A percentile compares a stretch with the other conserved stretches of the same genome.
Evolutionary conservation across 2,113 vertebrate species (phyloP).

Genomic region (Bostrychus sinensis): DNA sequence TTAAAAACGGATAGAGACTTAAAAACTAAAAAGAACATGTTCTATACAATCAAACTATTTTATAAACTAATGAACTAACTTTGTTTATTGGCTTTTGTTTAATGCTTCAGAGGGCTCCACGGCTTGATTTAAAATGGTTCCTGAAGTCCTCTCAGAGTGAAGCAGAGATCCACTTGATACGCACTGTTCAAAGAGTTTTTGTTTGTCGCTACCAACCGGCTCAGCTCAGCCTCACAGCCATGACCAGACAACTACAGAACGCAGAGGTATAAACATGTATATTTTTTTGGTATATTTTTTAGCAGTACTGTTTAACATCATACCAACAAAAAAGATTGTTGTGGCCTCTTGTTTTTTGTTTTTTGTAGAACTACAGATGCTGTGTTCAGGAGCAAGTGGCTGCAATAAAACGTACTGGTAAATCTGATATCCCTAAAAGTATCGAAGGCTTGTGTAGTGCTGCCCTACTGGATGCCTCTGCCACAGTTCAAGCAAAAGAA

Average conservation of each 20-base stretch:
- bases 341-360: not conserved
- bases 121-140: slow-evolving; percentile 50
- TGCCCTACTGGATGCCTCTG: slow-evolving; percentile 79
- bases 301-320: not conserved
- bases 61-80: too few relatives aligned
- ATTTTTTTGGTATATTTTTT: not conserved
- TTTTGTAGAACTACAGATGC: slow-evolving; percentile 52
- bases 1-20: too few relatives aligned
- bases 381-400: slow-evolving; percentile 62
- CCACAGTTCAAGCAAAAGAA: slow-evolving; percentile 82
- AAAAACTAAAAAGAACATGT: too few relatives aligned
- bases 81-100: not conserved
- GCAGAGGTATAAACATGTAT: slow-evolving; percentile 80
- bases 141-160: slow-evolving; percentile 48
- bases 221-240: slow-evolving; percentile 78
- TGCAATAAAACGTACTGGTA: slow-evolving; percentile 22
- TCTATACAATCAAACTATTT: too few relatives aligned
- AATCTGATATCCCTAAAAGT: slow-evolving; percentile 17
- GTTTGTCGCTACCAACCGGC: slow-evolving; percentile 84
- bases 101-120: slow-evolving; percentile 49
- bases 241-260: slow-evolving; percentile 85
- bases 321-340: not conserved
- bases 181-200: slow-evolving; percentile 80
- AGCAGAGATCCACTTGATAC: slow-evolving; percentile 66
- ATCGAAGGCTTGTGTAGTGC: slow-evolving; percentile 65